Conservation (phyloP, 1,140 invertebrate species). For the Acarapis woodi region DNA sequence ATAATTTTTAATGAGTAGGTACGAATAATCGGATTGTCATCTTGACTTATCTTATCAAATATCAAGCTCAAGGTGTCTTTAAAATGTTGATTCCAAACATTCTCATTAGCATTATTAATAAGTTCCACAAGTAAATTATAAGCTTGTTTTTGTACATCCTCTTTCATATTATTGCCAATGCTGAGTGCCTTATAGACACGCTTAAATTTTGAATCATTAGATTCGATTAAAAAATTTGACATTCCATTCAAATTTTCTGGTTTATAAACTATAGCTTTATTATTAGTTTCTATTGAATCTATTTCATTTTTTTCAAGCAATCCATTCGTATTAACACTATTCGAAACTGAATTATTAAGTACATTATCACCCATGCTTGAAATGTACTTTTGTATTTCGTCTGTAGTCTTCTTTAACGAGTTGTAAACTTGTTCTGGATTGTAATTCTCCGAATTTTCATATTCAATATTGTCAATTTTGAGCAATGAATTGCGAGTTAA, state of each 20-base stretch:
- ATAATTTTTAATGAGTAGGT: conserved; percentile 41
- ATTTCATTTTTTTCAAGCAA: background rate
- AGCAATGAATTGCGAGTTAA: background rate
- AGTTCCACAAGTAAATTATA: conserved; percentile 3
- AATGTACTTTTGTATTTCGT: conserved; percentile 68
- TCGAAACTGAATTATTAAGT: background rate
- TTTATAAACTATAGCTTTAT: background rate
- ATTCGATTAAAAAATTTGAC: no score
- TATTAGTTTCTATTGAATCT: background rate
- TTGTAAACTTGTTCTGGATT: conserved; percentile 52
- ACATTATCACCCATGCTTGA: conserved; percentile 17
- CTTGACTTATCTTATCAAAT: conserved; percentile 3
- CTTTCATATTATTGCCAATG: no score
- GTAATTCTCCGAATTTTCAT: conserved; percentile 30
- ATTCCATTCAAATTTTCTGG: no score
- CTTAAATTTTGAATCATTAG: no score
- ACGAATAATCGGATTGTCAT: conserved; percentile 13
- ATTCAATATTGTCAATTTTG: conserved; percentile 12
- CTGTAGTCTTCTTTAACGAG: conserved; percentile 58
- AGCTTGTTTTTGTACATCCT: conserved; percentile 4
- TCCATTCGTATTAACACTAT: background rate
- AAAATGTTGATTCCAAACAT: conserved; percentile 3
- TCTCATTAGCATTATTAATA: background rate
- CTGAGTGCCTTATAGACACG: no score
- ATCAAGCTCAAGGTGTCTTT: conserved; percentile 4